These are phyloP conservation scores for Galaxea fascicularis DNA, from an alignment of 92 coral and sea anemone species.

Conservation along the genomic window DNA sequence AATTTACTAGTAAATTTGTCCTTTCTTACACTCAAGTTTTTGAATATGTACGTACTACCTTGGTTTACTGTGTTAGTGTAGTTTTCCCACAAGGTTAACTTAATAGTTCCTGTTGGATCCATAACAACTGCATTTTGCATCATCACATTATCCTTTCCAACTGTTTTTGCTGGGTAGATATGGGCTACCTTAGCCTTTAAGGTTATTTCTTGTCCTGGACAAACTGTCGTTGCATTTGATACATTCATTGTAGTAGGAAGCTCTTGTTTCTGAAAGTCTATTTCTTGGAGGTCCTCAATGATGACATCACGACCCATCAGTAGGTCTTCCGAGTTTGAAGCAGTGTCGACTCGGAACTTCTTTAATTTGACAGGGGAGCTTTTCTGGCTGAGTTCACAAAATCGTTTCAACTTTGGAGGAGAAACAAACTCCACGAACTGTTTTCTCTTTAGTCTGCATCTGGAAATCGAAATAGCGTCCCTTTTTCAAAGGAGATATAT, in stretches of 20 bases:
- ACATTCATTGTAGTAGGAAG: too few relatives aligned
- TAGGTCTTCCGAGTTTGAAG: too few relatives aligned
- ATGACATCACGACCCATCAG: too few relatives aligned
- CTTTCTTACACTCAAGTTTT: not conserved
- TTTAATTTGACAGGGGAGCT: slow-evolving; percentile 56
- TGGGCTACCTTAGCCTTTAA: slow-evolving; percentile 44
- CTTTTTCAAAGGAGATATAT: slow-evolving; percentile 4
- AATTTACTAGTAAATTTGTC: slow-evolving; percentile 32
- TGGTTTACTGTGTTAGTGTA: slow-evolving; percentile 37
- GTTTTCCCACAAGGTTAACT: slow-evolving; percentile 48
- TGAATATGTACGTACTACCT: slow-evolving; percentile 58
- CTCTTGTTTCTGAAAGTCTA: too few relatives aligned
- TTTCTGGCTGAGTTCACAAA: slow-evolving; percentile 13
- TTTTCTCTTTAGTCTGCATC: slow-evolving; percentile 51
- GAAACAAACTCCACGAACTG: slow-evolving; percentile 58
- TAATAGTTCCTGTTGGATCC: slow-evolving; percentile 55
- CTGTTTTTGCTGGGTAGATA: slow-evolving; percentile 32
- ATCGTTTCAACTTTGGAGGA: slow-evolving; percentile 57
- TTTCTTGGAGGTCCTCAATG: too few relatives aligned
- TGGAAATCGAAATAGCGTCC: slow-evolving; percentile 53
- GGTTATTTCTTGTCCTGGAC: too few relatives aligned
- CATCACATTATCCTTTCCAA: slow-evolving; percentile 11
- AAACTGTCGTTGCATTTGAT: too few relatives aligned
- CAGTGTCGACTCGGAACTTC: slow-evolving; percentile 51
- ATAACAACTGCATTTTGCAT: slow-evolving; percentile 36